Base-by-base conservation (phyloP, 2,113 vertebrate genomes). In the Petroica traversi region DNA sequence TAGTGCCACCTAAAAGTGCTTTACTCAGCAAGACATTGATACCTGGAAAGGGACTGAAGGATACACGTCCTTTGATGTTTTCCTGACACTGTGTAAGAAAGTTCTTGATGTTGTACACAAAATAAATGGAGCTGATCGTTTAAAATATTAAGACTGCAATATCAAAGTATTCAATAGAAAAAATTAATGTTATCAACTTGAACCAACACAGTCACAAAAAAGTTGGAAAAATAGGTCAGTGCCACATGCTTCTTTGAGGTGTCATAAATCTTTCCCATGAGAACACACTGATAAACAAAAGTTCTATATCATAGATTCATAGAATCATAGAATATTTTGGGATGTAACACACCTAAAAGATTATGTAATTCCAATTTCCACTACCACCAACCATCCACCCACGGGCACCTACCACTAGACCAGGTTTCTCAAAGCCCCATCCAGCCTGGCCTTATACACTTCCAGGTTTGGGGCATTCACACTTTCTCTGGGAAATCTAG, bases 261-360 rank as follows among this genome's bases (percentile, higher is more conserved):
- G 62, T 69, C 57, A 40, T 85, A 88, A 78, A 34, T 80, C 49
- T 96, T 93, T 90, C 67, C 58, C 40, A 40, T 54, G 59, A 93
- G 82, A 97, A 96, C 85, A 93, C 34, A 73, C 45, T 85, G 55
- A 88, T 92, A 68, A 95, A 68, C 14, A 86, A 91, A 88, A 62
- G 28, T n/a, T n/a, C n/a, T n/a, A n/a, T n/a, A 96, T 90, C 11
- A 62, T 24, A 45, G 16, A 2, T 18, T 36, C 11, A 33, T 16
- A 45, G 63, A 46, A 45, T n/a, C 19, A 40, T 19, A 34, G 13
- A 41, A 57, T 57, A 57, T 15, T 43, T 64, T 36, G 9, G 11
- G 17, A 25, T 31, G 13, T 5, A 71, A 48, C 16, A 8, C 29
- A 34, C 12, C 8, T 40, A 10, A 63, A 79, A 36, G 6, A 55